Conservation (phyloP, 2,113 vertebrate species). For the Apeltes quadracus region DNA sequence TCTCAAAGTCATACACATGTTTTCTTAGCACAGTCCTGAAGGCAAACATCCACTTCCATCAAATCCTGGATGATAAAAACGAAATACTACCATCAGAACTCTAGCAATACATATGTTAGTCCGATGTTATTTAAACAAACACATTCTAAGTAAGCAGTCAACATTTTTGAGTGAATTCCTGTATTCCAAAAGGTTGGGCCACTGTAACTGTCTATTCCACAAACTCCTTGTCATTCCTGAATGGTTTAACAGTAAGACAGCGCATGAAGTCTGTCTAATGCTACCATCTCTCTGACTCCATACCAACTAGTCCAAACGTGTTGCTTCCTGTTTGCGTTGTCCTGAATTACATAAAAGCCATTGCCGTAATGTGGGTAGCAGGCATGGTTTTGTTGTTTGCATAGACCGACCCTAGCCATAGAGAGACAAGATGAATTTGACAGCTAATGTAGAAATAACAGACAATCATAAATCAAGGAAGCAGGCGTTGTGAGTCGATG, state of each 20-base stretch:
- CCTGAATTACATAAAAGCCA: conserved; percentile 50
- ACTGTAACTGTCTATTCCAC: neutral
- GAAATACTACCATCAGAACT: conserved; percentile 17
- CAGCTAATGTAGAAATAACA: conserved; percentile 96
- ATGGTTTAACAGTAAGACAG: conserved; percentile 1
- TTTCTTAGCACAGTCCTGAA: conserved; percentile 53
- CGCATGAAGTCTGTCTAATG: neutral
- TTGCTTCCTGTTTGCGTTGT: conserved; percentile 40
- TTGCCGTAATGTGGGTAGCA: conserved; percentile 5
- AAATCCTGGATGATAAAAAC: conserved; percentile 52
- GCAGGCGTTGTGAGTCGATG: conserved; percentile 88
- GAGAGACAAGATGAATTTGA: conserved; percentile 94
- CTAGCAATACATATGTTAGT: conserved; percentile 58
- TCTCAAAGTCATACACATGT: conserved; percentile 61
- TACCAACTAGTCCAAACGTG: conserved; percentile 46
- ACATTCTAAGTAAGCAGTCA: conserved; percentile 19
- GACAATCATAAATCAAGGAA: conserved; percentile 92
- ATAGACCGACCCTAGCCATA: conserved; percentile 79
- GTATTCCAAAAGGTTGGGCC: neutral
- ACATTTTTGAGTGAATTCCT: too few species aligned
- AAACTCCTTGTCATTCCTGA: neutral
- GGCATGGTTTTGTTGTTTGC: conserved; percentile 85
- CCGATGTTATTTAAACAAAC: conserved; percentile 34
- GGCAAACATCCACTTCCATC: too few species aligned
- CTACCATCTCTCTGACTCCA: neutral